These are phyloP conservation scores for Denticeps clupeoides DNA, from an alignment of 2,797 vertebrate genomes.

Conservation along the genomic window DNA sequence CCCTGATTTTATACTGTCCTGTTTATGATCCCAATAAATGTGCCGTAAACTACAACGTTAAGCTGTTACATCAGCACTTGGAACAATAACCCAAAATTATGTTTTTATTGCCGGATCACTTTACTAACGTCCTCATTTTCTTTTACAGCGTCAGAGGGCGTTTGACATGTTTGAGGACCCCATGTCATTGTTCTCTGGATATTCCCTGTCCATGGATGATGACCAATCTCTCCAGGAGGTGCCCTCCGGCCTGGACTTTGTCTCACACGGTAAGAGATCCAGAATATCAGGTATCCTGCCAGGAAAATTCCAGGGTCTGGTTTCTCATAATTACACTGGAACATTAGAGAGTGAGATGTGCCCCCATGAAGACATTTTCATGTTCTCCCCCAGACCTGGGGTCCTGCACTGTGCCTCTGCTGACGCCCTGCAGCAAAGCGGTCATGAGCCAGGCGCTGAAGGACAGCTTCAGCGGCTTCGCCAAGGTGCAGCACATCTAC, in stretches of 20 bases:
- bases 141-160: conserved; percentile 64
- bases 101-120: background rate
- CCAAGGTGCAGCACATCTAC: conserved; percentile 67
- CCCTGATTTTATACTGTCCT: too few species aligned
- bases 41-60: too few species aligned
- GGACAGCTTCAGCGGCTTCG: conserved; percentile 78
- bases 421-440: conserved; percentile 81
- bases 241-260: conserved; percentile 68
- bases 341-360: too few species aligned
- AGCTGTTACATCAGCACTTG: too few species aligned
- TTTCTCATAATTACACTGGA: too few species aligned
- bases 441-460: conserved; percentile 83
- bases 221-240: conserved; percentile 74
- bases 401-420: conserved; percentile 67
- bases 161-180: conserved; percentile 67
- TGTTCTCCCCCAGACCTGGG: conserved; percentile 48
- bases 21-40: background rate
- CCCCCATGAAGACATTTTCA: background rate
- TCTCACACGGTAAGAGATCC: conserved; percentile 59
- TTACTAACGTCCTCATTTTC: conserved; percentile 2
- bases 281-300: too few species aligned
- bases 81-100: background rate
- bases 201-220: conserved; percentile 54
- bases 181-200: conserved; percentile 59
- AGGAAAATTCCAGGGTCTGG: too few species aligned